Evolutionary conservation across 2,797 vertebrate species (phyloP), one percentile per base, ranked within the genome.

Genomic region (Lepilemur ruficaudatus): DNA sequence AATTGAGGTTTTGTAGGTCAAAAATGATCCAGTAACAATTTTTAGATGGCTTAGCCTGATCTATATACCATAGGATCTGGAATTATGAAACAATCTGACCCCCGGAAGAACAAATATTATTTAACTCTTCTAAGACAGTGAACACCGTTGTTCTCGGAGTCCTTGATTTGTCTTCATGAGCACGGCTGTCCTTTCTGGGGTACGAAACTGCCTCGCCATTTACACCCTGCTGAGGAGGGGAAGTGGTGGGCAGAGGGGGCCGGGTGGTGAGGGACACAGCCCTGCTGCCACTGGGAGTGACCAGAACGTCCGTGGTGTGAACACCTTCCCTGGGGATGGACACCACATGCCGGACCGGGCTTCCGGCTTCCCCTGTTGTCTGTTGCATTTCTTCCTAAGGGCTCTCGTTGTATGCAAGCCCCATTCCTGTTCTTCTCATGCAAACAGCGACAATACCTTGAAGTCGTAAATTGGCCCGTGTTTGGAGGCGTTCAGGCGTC

Each of bases 381-480:
- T 10, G 0, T 13, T 25, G 25, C 32, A 7, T 43, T 89, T 4
- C 23, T 1, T 8, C 69, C 14, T 11, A 52, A 32, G 12, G 30
- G 48, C 15, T 48, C 70, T 28, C 0, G 30, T 28, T 59, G 6
- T 1, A 2, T 55, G 11, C 23, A 1, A 35, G n/a, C 50, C 43
- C 12, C 11, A 7, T 2, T 18, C 75, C 22, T 2, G 59, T 23
- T 23, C 61, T 18, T 23, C 61, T 46, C 18, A 1, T 1, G 17
- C 18, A 0, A 7, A 6, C 1, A 12, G 70, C 1, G 0, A 14
- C 4, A 9, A 35, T 38, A 13, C 1, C 0, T 17, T 11, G 7
- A 9, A 0, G 43, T 4, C 22, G 22, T 20, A 8, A 48, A 13
- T n/a, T 1, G 2, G n/a, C 35, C 55, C 15, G 2, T 25, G 11